Evolutionary conservation across 2,797 vertebrate genomes (phyloP).

Genomic region (Sarcoramphus papa): DNA sequence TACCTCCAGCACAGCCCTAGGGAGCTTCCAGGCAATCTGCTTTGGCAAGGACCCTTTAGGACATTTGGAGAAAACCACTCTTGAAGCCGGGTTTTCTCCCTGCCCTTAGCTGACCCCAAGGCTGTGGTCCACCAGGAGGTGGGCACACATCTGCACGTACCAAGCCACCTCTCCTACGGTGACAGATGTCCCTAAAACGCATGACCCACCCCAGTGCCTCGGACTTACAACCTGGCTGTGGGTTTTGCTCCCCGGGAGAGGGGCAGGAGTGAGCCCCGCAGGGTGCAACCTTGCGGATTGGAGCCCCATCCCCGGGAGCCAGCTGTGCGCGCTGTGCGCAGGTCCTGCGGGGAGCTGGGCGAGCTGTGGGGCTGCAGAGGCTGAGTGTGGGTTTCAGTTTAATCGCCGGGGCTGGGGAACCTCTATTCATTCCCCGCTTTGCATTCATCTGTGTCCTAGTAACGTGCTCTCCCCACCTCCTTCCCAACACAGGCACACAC

Average conservation of each 20-base stretch:
- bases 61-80: not conserved
- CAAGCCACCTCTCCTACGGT: not conserved
- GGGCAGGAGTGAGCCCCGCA: not conserved
- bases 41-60: not conserved
- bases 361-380: not conserved
- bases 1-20: not conserved
- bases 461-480: slow-evolving; percentile 24
- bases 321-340: not conserved
- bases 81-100: not conserved
- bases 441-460: slow-evolving; percentile 57
- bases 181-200: not conserved
- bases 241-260: not conserved
- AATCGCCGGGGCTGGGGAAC: slow-evolving; percentile 37
- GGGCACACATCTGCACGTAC: not conserved
- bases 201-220: not conserved
- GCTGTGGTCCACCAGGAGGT: not conserved
- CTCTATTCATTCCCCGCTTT: slow-evolving; percentile 27
- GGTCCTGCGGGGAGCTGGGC: not conserved
- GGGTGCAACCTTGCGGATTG: not conserved
- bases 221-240: not conserved
- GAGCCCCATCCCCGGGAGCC: not conserved
- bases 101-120: not conserved
- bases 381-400: slow-evolving; percentile 12
- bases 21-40: not conserved
- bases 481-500: not conserved